Evolutionary conservation across 1,140 invertebrate genomes (phyloP).

Genomic region (Sycophila sp.): DNA sequence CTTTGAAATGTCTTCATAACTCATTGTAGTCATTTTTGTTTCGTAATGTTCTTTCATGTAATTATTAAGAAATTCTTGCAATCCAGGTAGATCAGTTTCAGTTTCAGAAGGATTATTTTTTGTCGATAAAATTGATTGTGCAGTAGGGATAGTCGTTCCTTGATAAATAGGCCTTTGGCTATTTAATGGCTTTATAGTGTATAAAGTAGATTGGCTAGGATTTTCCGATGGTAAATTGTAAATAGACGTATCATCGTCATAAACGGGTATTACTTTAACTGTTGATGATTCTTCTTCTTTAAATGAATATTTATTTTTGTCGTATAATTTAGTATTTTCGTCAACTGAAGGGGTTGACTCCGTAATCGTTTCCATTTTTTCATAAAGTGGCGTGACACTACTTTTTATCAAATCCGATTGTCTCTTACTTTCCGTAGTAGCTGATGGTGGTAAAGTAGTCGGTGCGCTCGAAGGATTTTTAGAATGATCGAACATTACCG

Average conservation of each 20-base stretch:
- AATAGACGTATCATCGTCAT: constrained; percentile 26
- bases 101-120: background rate
- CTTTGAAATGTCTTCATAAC: constrained; percentile 3
- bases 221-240: constrained; percentile 7
- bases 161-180: background rate
- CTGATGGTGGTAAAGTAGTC: background rate
- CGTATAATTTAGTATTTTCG: too few species aligned
- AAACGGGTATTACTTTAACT: constrained; percentile 35
- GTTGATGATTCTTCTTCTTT: constrained; percentile 29
- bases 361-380: constrained; percentile 7
- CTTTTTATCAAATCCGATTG: background rate
- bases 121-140: background rate
- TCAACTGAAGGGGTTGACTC: background rate
- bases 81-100: constrained; percentile 8
- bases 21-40: constrained; percentile 5
- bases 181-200: background rate
- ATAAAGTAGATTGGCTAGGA: background rate
- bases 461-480: too few species aligned
- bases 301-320: background rate
- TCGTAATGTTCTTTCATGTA: constrained; percentile 36
- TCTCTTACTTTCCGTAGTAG: background rate
- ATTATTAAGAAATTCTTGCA: constrained; percentile 30
- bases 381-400: background rate
- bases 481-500: too few species aligned
- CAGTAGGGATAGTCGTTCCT: background rate